Conservation (phyloP, 2,888 invertebrate genomes). For the Tryphoninae sp. region DNA sequence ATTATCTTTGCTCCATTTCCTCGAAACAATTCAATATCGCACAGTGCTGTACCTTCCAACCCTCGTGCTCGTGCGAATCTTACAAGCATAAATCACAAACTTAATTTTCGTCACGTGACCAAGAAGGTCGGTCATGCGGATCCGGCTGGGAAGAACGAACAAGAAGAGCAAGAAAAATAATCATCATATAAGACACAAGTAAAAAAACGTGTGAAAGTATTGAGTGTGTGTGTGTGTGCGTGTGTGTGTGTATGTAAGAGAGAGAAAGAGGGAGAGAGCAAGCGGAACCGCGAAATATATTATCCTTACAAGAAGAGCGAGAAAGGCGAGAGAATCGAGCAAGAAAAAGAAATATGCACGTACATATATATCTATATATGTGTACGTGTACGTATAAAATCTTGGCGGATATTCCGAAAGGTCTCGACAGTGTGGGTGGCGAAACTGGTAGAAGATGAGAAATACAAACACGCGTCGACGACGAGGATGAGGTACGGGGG, state of each 20-base stretch:
- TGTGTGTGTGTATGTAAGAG: neutral
- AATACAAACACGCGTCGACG: conserved; percentile 76
- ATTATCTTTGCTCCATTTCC: neutral
- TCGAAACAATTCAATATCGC: conserved; percentile 32
- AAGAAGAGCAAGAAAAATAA: conserved; percentile 31
- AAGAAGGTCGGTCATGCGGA: conserved; percentile 21
- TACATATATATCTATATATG: conserved; percentile 12
- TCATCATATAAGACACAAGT: conserved; percentile 22
- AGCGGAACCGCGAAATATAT: conserved; percentile 37
- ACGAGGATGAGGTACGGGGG: conserved; percentile 19
- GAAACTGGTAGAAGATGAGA: conserved; percentile 77
- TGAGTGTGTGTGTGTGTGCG: neutral
- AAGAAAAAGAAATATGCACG: conserved; percentile 3
- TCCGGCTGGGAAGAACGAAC: conserved; percentile 29
- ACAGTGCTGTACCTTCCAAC: neutral
- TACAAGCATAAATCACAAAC: conserved; percentile 72
- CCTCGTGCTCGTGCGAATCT: conserved; percentile 8
- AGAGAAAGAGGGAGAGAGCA: neutral
- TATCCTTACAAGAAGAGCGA: conserved; percentile 35
- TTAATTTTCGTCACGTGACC: conserved; percentile 72
- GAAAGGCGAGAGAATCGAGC: conserved; percentile 32
- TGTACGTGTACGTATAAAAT: neutral
- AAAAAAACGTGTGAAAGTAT: conserved; percentile 33
- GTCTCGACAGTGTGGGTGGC: conserved; percentile 73
- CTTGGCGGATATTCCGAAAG: conserved; percentile 40